Evolutionary conservation across 92 coral and sea anemone genomes (phyloP).

Genomic region (Diadumene lineata): DNA sequence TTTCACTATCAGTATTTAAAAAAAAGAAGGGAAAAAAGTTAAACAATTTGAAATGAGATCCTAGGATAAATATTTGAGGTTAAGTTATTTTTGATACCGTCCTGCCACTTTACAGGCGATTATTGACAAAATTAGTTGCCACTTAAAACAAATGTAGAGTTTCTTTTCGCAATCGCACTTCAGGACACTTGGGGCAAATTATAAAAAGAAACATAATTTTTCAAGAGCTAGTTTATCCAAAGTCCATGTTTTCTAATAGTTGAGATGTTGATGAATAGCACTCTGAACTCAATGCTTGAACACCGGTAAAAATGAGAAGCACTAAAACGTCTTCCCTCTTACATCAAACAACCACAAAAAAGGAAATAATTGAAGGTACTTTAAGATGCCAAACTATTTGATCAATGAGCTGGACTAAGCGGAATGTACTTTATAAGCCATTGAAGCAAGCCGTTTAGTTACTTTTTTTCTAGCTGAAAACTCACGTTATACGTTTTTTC

Average conservation of each 20-base stretch:
- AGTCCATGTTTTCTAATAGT: neutral
- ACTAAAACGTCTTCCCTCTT: constrained; percentile 12
- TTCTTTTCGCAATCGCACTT: no score
- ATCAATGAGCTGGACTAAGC: neutral
- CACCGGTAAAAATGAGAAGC: neutral
- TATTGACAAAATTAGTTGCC: no score
- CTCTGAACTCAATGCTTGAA: neutral
- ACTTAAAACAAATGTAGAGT: no score
- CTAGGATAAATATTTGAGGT: constrained; percentile 16
- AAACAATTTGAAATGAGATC: constrained; percentile 4
- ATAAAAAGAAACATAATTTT: neutral
- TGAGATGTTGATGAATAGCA: neutral
- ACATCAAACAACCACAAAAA: neutral
- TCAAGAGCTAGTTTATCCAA: neutral
- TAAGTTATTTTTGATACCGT: constrained; percentile 11
- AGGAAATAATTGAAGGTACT: neutral
- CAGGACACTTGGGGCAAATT: neutral
- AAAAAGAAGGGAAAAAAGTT: neutral
- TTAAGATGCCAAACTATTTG: neutral
- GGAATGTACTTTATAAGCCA: neutral
- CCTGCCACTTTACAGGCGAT: neutral
- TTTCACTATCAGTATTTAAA: neutral
- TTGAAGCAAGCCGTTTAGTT: no score
- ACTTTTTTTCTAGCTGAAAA: neutral
- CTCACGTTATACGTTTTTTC: neutral